Conservation (phyloP, 2,113 vertebrate genomes). For the Nyctibius bracteatus region DNA sequence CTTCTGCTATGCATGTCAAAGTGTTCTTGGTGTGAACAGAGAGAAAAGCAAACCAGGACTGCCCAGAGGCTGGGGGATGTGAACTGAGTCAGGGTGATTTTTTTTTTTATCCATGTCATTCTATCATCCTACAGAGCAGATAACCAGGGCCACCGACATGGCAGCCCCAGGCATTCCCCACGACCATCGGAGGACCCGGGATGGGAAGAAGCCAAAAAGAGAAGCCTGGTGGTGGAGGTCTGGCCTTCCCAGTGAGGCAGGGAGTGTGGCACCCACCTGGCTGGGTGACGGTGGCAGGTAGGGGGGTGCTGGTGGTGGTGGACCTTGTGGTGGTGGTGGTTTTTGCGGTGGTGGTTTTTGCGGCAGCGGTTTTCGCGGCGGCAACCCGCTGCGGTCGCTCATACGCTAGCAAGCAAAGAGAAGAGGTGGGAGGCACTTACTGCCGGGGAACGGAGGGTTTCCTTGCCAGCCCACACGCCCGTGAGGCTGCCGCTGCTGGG, state of each 20-base stretch:
- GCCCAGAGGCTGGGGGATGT: background rate
- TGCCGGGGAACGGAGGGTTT: background rate
- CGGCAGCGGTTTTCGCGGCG: background rate
- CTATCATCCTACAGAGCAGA: background rate
- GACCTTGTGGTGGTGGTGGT: background rate
- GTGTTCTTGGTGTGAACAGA: background rate
- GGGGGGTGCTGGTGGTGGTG: background rate
- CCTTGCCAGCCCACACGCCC: background rate
- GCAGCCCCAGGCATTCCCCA: background rate
- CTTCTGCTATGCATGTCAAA: fast-evolving
- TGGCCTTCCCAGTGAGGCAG: background rate
- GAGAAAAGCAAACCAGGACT: background rate
- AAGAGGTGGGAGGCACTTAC: background rate
- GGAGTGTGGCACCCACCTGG: constrained; percentile 66
- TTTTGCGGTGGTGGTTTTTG: background rate
- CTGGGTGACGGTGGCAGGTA: constrained; percentile 16
- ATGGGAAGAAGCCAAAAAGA: background rate
- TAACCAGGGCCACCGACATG: fast-evolving
- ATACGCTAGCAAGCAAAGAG: constrained; percentile 22
- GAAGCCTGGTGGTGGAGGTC: background rate
- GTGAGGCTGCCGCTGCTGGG: background rate
- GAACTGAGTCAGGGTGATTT: background rate
- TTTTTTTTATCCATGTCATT: constrained; percentile 59
- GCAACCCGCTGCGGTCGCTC: constrained; percentile 22
- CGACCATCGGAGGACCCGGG: fast-evolving